Evolutionary conservation across 2,113 vertebrate species (phyloP).

Genomic region (Notarius lentiginosus): DNA sequence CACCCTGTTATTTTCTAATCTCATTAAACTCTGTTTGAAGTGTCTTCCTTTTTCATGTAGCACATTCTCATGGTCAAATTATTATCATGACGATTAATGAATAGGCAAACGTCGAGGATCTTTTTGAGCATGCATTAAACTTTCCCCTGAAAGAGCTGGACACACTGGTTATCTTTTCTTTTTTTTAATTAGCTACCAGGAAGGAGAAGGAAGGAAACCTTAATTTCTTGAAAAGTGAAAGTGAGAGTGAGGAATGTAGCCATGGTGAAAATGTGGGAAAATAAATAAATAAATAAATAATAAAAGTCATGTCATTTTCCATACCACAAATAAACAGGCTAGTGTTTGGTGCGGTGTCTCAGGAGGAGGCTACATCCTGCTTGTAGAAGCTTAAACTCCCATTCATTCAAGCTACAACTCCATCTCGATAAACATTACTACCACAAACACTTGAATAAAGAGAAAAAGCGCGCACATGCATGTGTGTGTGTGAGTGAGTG

Average conservation of each 20-base stretch:
- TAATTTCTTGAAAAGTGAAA: slow-evolving; percentile 30
- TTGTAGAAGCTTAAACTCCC: not conserved
- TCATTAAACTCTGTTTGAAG: not conserved
- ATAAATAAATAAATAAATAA: too few species aligned
- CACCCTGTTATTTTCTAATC: not conserved
- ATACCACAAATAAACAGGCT: not conserved
- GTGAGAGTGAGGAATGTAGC: not conserved
- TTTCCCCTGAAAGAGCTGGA: not conserved
- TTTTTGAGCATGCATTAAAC: not conserved
- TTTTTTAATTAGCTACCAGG: not conserved
- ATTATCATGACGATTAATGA: not conserved
- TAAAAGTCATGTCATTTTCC: too few species aligned
- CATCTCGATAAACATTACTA: slow-evolving; percentile 2
- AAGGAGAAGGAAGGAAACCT: not conserved
- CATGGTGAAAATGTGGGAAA: too few species aligned
- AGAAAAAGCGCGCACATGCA: too few species aligned
- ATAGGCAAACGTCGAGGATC: not conserved
- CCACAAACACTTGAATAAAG: not conserved
- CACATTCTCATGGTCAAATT: not conserved
- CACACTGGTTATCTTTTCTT: not conserved
- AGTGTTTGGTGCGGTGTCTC: too few species aligned
- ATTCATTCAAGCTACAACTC: slow-evolving; percentile 34
- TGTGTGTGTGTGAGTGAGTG: too few species aligned
- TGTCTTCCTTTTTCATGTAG: not conserved
- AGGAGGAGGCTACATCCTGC: not conserved